Percentiles rank a stretch among this genome's conserved stretches.
phyloP scores from a whole-genome alignment of 2,797 vertebrate species.

The Carcharodon carcharias region DNA sequence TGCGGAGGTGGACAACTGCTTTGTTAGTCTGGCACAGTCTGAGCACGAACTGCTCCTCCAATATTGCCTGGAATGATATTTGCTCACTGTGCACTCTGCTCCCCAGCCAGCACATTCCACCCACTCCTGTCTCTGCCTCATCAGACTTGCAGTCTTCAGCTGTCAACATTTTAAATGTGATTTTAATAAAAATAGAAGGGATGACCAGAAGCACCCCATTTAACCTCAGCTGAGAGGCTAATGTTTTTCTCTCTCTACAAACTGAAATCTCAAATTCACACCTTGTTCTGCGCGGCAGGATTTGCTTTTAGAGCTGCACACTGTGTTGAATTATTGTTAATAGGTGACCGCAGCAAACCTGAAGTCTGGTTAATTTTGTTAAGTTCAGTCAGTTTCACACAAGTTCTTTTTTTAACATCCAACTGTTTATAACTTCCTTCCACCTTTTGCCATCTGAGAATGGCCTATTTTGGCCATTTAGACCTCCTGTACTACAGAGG shows the following conservation, averaged over 20 bases:
- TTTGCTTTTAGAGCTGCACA: neutral
- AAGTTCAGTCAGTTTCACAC: neutral
- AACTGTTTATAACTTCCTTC: neutral
- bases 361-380: neutral
- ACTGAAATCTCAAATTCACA: neutral
- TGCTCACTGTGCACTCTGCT: no score
- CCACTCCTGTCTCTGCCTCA: no score
- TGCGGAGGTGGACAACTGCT: no score
- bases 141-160: no score
- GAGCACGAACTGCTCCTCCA: no score
- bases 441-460: neutral
- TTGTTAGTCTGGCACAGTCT: no score
- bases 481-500: neutral
- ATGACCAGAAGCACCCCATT: neutral
- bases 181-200: neutral
- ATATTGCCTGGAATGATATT: no score
- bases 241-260: neutral
- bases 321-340: neutral
- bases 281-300: neutral
- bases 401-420: neutral
- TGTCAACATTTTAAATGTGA: neutral
- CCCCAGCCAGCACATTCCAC: no score
- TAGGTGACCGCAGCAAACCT: neutral
- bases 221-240: neutral
- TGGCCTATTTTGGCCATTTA: neutral